Evolutionary conservation across 2,113 vertebrate species (phyloP).

Genomic region (Chaenogobius annularis): DNA sequence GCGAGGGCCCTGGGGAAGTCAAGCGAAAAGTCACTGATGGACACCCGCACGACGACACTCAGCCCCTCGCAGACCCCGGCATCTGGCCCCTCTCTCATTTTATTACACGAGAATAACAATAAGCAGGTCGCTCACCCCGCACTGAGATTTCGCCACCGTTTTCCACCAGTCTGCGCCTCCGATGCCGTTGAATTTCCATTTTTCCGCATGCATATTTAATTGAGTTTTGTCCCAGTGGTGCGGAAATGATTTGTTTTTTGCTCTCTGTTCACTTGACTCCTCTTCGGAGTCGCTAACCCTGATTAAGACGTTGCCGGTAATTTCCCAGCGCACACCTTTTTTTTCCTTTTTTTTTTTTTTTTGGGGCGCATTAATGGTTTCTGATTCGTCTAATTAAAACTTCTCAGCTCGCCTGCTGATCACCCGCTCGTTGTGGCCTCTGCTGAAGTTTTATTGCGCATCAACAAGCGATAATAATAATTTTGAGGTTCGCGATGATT

Average conservation of each 20-base stretch:
- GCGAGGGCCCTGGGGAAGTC: conserved; percentile 63
- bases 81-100: conserved; percentile 79
- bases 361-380: conserved; percentile 84
- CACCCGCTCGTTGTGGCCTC: conserved; percentile 84
- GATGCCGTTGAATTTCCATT: conserved; percentile 84
- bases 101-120: conserved; percentile 84
- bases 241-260: conserved; percentile 88
- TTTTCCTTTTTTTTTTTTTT: conserved; percentile 56
- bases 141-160: conserved; percentile 78
- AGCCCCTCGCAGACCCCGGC: conserved; percentile 72
- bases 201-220: conserved; percentile 87
- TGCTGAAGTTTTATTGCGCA: conserved; percentile 87
- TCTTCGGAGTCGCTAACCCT: conserved; percentile 87
- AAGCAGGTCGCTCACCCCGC: conserved; percentile 79
- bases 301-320: conserved; percentile 88
- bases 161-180: conserved; percentile 77
- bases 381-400: conserved; percentile 89
- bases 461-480: conserved; percentile 86
- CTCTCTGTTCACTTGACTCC: conserved; percentile 88
- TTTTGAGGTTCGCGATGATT: conserved; percentile 86
- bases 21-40: conserved; percentile 77
- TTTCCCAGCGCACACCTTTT: conserved; percentile 87
- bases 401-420: conserved; percentile 85
- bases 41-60: conserved; percentile 70
- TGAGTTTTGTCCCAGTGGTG: conserved; percentile 86